Conservation (phyloP, 2,888 invertebrate species). For the Drosophila peninsularis region DNA sequence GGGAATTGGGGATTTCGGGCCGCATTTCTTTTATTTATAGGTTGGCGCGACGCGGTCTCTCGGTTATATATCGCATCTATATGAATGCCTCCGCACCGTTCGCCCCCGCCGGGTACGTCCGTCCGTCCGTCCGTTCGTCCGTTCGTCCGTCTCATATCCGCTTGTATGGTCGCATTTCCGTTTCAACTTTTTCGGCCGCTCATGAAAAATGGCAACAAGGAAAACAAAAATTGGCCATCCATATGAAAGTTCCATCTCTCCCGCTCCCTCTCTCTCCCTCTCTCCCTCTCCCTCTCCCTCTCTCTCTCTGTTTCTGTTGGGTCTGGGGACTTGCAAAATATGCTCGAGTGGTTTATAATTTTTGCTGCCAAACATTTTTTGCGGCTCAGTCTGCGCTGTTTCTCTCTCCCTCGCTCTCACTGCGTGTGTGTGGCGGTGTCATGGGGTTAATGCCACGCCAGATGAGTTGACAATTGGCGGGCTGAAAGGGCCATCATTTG, state of each 20-base stretch:
- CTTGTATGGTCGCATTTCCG: conserved; percentile 80
- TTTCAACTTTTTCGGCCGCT: conserved; percentile 67
- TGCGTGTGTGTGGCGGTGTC: conserved; percentile 29
- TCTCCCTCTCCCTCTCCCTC: background rate
- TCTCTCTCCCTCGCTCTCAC: conserved; percentile 1
- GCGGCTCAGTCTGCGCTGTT: conserved; percentile 36
- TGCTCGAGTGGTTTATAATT: conserved; percentile 75
- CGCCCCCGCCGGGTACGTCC: background rate
- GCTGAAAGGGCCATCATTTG: conserved; percentile 66
- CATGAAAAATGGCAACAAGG: conserved; percentile 52
- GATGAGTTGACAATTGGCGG: conserved; percentile 69
- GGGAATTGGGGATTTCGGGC: conserved; percentile 50
- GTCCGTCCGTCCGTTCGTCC: background rate
- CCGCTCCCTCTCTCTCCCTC: background rate
- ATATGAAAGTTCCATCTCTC: conserved; percentile 23
- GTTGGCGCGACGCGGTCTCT: conserved; percentile 66
- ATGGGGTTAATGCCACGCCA: conserved; percentile 68
- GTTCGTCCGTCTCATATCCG: conserved; percentile 70
- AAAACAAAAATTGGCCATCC: conserved; percentile 33
- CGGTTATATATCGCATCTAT: conserved; percentile 60
- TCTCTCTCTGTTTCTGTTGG: background rate
- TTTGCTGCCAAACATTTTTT: conserved; percentile 68
- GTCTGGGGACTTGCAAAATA: conserved; percentile 65
- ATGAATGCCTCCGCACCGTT: conserved; percentile 25
- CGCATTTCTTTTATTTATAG: conserved; percentile 69